Conservation (phyloP, 2,113 vertebrate species). For the Natator depressus region DNA sequence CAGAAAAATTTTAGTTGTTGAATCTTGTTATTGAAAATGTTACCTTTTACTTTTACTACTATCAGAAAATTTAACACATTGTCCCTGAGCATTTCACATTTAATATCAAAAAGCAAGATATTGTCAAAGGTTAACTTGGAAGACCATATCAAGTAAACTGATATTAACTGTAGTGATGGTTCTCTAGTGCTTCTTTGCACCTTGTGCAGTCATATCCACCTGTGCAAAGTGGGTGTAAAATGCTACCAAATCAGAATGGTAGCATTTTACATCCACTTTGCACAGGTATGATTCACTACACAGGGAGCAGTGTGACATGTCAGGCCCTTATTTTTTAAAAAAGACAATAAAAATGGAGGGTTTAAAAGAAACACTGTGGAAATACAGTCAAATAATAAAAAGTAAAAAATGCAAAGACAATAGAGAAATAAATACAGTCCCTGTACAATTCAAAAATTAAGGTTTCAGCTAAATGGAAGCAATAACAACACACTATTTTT, state of each 20-base stretch:
- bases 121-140: background rate
- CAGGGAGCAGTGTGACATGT: background rate
- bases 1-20: background rate
- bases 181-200: background rate
- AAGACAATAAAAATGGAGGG: background rate
- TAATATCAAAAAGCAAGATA: fast-evolving
- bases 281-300: background rate
- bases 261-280: background rate
- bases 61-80: background rate
- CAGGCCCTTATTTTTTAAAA: background rate
- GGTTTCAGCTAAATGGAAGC: background rate
- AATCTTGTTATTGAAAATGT: background rate
- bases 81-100: background rate
- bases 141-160: background rate
- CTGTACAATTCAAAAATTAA: background rate
- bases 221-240: background rate
- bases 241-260: background rate
- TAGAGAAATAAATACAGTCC: fast-evolving
- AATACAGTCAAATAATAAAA: background rate
- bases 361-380: background rate
- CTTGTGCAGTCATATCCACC: background rate
- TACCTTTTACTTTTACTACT: background rate
- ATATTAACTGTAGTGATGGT: background rate
- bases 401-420: background rate
- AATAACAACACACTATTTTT: background rate